Evolutionary conservation across 2,888 invertebrate species (phyloP), one percentile per base, ranked within the genome.

Genomic region (Meliscaeva auricollis): DNA sequence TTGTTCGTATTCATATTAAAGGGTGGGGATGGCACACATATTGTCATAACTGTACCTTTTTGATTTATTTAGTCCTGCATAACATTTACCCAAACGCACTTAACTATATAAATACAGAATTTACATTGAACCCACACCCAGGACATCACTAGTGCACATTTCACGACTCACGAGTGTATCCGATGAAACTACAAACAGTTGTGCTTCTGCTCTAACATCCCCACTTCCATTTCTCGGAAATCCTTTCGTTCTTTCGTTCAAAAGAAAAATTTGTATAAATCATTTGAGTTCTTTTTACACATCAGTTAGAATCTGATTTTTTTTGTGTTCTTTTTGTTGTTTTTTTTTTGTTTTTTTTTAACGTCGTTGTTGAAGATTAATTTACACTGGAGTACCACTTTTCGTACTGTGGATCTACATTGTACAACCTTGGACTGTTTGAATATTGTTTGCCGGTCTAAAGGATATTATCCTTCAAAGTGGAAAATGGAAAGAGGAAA

Each of bases 351-450:
- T 58, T 50, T 50, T 32, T 17, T 54, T 60, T 72, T 64, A 66
- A 58, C 52, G 64, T 66, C 26, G 58, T 70, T 38, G 38, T 70
- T 75, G 30, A 75, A 70, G 56, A 44, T 30, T 35, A 58, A 74
- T 70, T 75, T 54, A 60, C 74, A 66, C 56, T 64, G 44, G 69
- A 62, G 64, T 56, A 64, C 69, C 72, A 70, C 66, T 77, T 72
- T 82, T 20, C 32, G 41, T 73, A 66, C 64, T 68, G 30, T 35
- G 35, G 66, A 66, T 48, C 58, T 64, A 79, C 70, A 84, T 79
- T 64, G 15, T 66, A 70, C 79, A 84, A 79, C 84, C 84, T 84
- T 84, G 84, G 75, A 75, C 79, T 75, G 79, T 66, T 69, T 66
- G 74, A 58, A 70, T 35, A 79, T 64, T 79, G 38, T 75, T 79